A percentile compares a stretch with the other conserved stretches of the same genome.
Evolutionary conservation across 2,888 invertebrate genomes (phyloP).

Genomic region (Agrochola lychnidis): DNA sequence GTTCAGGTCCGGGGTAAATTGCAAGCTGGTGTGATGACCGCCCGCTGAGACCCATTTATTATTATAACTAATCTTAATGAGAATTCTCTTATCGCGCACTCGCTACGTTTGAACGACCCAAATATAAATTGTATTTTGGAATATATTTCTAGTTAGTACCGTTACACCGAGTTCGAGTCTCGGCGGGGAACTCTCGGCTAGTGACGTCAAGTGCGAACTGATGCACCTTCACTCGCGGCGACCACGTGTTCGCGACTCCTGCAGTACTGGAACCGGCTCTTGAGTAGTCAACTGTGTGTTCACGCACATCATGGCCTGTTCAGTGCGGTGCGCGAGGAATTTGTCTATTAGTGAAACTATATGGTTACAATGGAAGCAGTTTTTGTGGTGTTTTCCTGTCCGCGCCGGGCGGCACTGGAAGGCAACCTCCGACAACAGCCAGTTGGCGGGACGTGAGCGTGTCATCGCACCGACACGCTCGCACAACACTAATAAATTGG

Average conservation of each 20-base stretch:
- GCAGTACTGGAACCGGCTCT: neutral
- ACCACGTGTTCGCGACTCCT: neutral
- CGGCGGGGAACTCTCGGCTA: neutral
- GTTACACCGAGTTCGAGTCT: constrained; percentile 24
- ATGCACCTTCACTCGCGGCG: neutral
- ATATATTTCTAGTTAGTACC: constrained; percentile 46
- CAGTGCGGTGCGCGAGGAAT: constrained; percentile 41
- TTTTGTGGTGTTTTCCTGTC: constrained; percentile 45
- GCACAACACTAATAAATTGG: constrained; percentile 74
- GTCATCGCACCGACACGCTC: constrained; percentile 66
- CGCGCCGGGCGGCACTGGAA: neutral
- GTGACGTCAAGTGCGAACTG: constrained; percentile 19
- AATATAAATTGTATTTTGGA: constrained; percentile 47
- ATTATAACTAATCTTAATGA: constrained; percentile 69
- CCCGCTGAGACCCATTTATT: constrained; percentile 67
- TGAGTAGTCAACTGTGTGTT: neutral
- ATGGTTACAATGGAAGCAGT: constrained; percentile 56
- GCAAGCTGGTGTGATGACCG: constrained; percentile 63
- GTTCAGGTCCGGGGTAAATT: constrained; percentile 65
- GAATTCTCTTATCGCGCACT: constrained; percentile 61
- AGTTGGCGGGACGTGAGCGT: constrained; percentile 36
- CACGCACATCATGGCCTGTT: neutral
- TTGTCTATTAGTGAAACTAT: constrained; percentile 62
- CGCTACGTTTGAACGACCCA: constrained; percentile 42
- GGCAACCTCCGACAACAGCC: constrained; percentile 1